These are phyloP conservation scores for Dascillus cervinus DNA, from an alignment of 2,888 invertebrate genomes.

Conservation along the genomic window DNA sequence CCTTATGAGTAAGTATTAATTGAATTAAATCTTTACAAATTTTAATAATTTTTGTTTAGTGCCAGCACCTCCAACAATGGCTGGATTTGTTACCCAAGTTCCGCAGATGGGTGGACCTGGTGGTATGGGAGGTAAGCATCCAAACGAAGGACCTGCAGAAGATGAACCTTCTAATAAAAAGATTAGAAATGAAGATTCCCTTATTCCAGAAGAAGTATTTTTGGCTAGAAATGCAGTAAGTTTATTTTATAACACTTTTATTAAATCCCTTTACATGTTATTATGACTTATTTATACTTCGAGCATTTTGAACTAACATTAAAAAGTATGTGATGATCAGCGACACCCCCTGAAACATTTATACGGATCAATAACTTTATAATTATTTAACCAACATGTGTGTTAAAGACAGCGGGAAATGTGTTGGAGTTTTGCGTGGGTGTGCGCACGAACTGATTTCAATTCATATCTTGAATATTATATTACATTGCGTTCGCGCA, in stretches of 20 bases:
- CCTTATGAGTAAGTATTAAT: constrained; percentile 45
- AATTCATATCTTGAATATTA: too few relatives aligned
- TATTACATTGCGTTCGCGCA: too few relatives aligned
- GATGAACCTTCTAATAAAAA: constrained; percentile 87
- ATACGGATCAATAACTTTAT: too few relatives aligned
- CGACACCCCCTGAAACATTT: too few relatives aligned
- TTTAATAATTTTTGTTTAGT: constrained; percentile 21
- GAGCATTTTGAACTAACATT: too few relatives aligned
- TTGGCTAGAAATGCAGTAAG: constrained; percentile 57
- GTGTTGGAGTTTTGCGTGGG: too few relatives aligned
- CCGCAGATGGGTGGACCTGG: constrained; percentile 34
- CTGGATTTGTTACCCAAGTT: constrained; percentile 42
- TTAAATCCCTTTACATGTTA: neutral
- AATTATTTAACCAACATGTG: too few relatives aligned
- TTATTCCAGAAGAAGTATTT: constrained; percentile 84
- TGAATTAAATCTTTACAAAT: constrained; percentile 6
- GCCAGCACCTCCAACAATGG: constrained; percentile 45
- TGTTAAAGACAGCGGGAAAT: too few relatives aligned
- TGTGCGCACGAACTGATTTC: too few relatives aligned
- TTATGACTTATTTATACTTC: too few relatives aligned
- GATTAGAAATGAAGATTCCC: constrained; percentile 82
- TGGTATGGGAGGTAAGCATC: constrained; percentile 45
- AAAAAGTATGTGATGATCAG: too few relatives aligned
- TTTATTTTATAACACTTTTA: constrained; percentile 2
- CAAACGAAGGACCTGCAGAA: constrained; percentile 47